These are phyloP conservation scores for Galbula dea DNA, from an alignment of 2,113 vertebrate genomes.

Conservation along the genomic window DNA sequence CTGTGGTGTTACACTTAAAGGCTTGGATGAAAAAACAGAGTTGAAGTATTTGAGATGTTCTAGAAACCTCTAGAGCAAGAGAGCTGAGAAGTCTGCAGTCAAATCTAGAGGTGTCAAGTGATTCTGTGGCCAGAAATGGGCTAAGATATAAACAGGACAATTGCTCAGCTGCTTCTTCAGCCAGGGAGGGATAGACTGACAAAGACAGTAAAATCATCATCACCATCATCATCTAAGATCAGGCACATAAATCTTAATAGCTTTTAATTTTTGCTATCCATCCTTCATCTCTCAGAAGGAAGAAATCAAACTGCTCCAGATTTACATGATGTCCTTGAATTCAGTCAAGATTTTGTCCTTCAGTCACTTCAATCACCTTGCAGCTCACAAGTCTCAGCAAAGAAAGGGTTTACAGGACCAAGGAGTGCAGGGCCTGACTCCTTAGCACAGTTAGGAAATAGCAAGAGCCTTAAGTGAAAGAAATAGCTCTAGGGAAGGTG, in stretches of 20 bases:
- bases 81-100: background rate
- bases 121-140: background rate
- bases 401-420: background rate
- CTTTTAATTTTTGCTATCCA: background rate
- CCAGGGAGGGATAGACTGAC: background rate
- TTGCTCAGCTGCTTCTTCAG: background rate
- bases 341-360: background rate
- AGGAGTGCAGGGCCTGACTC: rapidly evolving
- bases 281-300: background rate
- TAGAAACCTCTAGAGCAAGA: background rate
- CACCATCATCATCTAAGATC: background rate
- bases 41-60: background rate
- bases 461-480: background rate
- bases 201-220: background rate
- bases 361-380: background rate
- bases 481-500: background rate
- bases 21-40: background rate
- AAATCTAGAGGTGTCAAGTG: background rate
- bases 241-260: background rate
- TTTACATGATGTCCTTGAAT: too few species aligned
- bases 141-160: background rate
- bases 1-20: background rate
- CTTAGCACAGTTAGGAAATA: background rate
- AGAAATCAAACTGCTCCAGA: background rate
- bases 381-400: background rate